These are phyloP conservation scores for Erebia epiphron DNA, from an alignment of 2,888 invertebrate genomes.

Conservation along the genomic window DNA sequence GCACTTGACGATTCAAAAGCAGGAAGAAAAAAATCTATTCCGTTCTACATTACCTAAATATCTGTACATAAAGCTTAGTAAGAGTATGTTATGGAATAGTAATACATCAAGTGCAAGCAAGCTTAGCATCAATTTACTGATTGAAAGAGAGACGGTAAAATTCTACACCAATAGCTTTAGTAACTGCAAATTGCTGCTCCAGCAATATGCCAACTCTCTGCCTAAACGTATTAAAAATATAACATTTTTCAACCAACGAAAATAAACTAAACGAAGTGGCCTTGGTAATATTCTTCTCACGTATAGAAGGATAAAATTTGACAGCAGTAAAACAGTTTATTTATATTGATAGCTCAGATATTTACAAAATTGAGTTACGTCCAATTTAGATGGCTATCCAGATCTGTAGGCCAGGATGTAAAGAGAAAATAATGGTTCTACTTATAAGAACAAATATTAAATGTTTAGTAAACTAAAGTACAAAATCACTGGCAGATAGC, in stretches of 20 bases:
- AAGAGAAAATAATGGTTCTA: background rate
- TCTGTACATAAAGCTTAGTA: no score
- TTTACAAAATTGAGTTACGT: background rate
- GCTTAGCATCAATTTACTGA: no score
- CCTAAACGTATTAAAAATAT: slow-evolving; percentile 3
- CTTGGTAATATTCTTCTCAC: slow-evolving; percentile 16
- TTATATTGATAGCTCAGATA: background rate
- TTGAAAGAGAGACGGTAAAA: no score
- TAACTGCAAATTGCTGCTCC: background rate
- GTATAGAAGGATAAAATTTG: background rate
- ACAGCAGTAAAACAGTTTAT: background rate
- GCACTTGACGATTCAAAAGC: no score
- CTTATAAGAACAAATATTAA: background rate
- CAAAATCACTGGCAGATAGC: no score
- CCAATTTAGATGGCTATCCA: background rate
- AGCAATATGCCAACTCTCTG: background rate
- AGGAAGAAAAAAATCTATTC: no score
- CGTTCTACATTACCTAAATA: no score
- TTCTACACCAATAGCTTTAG: no score
- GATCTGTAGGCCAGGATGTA: background rate
- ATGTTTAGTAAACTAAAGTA: background rate
- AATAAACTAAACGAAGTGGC: slow-evolving; percentile 16
- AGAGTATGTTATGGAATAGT: no score
- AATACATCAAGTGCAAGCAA: no score
- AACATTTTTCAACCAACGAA: slow-evolving; percentile 10